phyloP scores from a whole-genome alignment of 2,888 invertebrate genomes.

The Papilio protenor region DNA sequence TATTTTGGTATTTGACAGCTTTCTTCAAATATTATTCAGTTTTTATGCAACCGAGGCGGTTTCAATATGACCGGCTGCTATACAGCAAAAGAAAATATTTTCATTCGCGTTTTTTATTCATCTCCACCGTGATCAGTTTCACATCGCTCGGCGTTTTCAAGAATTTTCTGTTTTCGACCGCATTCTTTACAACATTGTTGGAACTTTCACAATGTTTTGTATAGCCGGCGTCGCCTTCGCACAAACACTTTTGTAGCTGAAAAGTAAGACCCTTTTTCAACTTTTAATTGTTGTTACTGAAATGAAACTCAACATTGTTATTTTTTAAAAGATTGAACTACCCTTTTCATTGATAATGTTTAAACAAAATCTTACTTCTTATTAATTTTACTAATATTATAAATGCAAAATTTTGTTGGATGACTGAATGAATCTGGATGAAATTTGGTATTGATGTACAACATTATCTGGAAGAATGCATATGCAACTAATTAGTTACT shows the following conservation, averaged over 20 bases:
- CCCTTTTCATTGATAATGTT: not conserved
- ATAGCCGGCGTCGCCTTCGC: constrained; percentile 6
- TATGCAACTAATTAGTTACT: no score
- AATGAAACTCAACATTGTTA: not conserved
- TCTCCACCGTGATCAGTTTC: constrained; percentile 20
- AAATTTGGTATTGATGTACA: no score
- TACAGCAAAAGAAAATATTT: constrained; percentile 17
- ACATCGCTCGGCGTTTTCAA: constrained; percentile 7
- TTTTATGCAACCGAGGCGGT: not conserved
- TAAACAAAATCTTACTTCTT: no score
- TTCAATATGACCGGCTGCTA: constrained; percentile 1
- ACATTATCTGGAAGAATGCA: no score
- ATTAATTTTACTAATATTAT: no score
- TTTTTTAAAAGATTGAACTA: not conserved
- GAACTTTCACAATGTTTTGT: constrained; percentile 13
- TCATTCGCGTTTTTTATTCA: constrained; percentile 13
- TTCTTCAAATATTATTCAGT: not conserved
- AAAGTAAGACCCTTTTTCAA: constrained; percentile 13
- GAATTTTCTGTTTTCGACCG: constrained; percentile 21
- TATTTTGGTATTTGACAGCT: not conserved
- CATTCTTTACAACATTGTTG: constrained; percentile 18
- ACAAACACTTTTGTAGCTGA: constrained; percentile 16
- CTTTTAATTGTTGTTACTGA: constrained; percentile 1
- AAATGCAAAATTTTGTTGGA: no score
- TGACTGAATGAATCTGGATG: no score